Base-by-base conservation (phyloP, 2,888 invertebrate genomes). In the Dryomyza anilis region DNA sequence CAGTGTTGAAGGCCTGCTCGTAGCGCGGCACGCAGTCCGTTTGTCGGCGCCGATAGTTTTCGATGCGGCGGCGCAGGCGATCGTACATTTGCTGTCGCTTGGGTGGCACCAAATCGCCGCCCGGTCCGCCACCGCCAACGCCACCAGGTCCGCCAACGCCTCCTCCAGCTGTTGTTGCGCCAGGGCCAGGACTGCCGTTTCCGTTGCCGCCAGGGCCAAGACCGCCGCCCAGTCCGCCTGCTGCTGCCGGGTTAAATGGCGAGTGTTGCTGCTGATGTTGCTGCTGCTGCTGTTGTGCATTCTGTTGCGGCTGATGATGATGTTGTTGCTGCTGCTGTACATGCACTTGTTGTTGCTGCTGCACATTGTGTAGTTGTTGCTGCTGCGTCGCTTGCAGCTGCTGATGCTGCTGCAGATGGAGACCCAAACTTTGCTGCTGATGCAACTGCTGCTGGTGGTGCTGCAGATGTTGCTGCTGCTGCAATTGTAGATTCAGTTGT, bases 41-140 rank as follows among this genome's bases (percentile, higher is more conserved):
- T 82, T 96, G 95, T 69, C 94, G 89, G 58, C 91, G 87, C 61
- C 96, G 88, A 84, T 96, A 96, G 73, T 88, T 89, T 79, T 95
- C 95, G 83, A 97, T 91, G 77, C 96, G 89, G 69, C 95, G 89
- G 75, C 90, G 90, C 63, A 94, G 85, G 70, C 94, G 88, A 82
- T 95, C 95, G 76, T 96, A 91, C 79, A 93, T 92, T 78, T 93
- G 93, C 84, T 93, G 93, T 72, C 90, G 86, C 83, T 93, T 93
- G 45, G 93, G 90, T 76, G 92, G 90, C 79, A 92, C 85, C 71
- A 87, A 86, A 85, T 92, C 92, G 64, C 66, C 70, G 52, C 19
- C 55, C 50, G 45, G 50, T 16, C 60, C 63, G 27, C 19, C 19
- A 12, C 19, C 58, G 43, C 46, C 52, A 43, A 30, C 70, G 55